phyloP scores from a whole-genome alignment of 2,797 vertebrate species.

The Triplophysa yarkandensis region DNA sequence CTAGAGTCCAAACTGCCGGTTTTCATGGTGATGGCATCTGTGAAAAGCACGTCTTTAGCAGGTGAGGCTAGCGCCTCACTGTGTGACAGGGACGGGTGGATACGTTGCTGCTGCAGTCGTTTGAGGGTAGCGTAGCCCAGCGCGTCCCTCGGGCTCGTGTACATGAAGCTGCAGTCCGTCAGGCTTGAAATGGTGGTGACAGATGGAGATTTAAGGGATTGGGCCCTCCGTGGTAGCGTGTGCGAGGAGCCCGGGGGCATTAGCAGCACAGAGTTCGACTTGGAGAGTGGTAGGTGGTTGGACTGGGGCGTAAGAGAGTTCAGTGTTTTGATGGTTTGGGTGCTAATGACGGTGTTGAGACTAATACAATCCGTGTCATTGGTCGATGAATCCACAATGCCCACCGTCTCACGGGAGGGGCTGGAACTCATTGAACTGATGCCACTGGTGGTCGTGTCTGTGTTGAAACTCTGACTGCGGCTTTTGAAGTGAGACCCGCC shows the following conservation, averaged over 20 bases:
- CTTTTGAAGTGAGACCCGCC: conserved; percentile 92
- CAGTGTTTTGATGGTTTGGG: conserved; percentile 89
- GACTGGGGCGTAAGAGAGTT: conserved; percentile 82
- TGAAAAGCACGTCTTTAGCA: conserved; percentile 96
- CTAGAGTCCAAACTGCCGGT: conserved; percentile 95
- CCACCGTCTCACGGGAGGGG: conserved; percentile 93
- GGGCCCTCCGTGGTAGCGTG: conserved; percentile 93
- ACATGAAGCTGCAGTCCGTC: conserved; percentile 95
- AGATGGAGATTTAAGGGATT: conserved; percentile 95
- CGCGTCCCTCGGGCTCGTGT: conserved; percentile 92
- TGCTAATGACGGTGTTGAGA: conserved; percentile 95
- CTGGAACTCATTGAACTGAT: conserved; percentile 99
- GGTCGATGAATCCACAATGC: conserved; percentile 78
- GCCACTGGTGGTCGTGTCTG: conserved; percentile 97
- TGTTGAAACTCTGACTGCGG: conserved; percentile 98
- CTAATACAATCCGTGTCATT: conserved; percentile 95
- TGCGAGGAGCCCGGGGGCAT: conserved; percentile 93
- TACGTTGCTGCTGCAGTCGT: conserved; percentile 94
- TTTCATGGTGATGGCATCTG: conserved; percentile 98
- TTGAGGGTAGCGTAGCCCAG: conserved; percentile 96
- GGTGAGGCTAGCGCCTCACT: conserved; percentile 95
- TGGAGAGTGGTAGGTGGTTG: conserved; percentile 88
- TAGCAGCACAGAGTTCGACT: conserved; percentile 89
- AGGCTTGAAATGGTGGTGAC: conserved; percentile 92
- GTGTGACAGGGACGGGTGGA: conserved; percentile 94